These are phyloP conservation scores for Sesamia nonagrioides DNA, from an alignment of 1,140 invertebrate genomes.

Conservation along the genomic window DNA sequence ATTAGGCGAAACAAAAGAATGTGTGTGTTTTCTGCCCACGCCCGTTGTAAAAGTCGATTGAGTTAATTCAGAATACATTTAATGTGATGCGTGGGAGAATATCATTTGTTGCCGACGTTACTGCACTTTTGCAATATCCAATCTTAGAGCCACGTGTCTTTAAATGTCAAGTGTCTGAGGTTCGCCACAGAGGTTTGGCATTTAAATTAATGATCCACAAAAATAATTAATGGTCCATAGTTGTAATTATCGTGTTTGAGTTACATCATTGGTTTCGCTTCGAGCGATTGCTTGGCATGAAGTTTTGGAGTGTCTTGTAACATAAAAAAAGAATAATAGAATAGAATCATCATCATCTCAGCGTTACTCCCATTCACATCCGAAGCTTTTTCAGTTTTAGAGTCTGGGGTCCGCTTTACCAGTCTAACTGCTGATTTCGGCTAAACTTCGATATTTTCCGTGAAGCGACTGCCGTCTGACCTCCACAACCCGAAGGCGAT, in stretches of 20 bases:
- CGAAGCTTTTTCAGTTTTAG: no score
- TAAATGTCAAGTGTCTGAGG: background rate
- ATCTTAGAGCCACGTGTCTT: constrained; percentile 2
- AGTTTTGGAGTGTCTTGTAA: no score
- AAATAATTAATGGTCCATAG: background rate
- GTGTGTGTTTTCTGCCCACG: constrained; percentile 21
- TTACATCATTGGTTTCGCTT: background rate
- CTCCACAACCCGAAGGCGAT: no score
- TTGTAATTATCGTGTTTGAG: background rate
- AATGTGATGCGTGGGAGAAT: constrained; percentile 9
- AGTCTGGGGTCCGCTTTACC: no score
- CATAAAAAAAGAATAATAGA: no score
- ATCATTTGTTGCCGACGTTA: constrained; percentile 16
- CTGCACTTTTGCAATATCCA: constrained; percentile 27
- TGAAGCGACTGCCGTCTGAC: no score
- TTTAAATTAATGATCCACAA: constrained; percentile 8
- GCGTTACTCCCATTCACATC: no score
- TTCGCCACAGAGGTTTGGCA: background rate
- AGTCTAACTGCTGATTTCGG: no score
- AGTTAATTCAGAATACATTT: constrained; percentile 30
- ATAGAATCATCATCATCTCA: no score
- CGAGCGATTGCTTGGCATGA: no score
- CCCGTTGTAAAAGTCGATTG: constrained; percentile 27
- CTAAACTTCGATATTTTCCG: no score
- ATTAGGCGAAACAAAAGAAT: constrained; percentile 30